Evolutionary conservation across 2,888 invertebrate genomes (phyloP).

Genomic region (Monochamus alternatus): DNA sequence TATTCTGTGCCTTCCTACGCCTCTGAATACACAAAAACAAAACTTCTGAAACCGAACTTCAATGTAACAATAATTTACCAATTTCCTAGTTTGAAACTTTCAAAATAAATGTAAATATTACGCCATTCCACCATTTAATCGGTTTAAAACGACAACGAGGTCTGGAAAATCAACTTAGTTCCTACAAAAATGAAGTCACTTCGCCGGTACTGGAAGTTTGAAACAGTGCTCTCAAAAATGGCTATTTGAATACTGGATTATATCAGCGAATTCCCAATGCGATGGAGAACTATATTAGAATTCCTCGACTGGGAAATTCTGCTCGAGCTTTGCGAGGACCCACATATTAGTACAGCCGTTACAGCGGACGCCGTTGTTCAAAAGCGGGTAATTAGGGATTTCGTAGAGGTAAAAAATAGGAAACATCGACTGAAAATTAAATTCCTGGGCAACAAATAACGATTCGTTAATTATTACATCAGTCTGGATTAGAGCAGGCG

Average conservation of each 20-base stretch:
- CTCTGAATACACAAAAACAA: too few relatives aligned
- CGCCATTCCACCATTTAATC: too few relatives aligned
- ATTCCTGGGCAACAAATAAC: background rate
- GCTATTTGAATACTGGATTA: background rate
- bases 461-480: background rate
- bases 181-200: too few relatives aligned
- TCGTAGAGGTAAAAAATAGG: background rate
- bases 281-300: background rate
- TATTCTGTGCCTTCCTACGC: too few relatives aligned
- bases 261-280: background rate
- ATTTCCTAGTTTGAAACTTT: too few relatives aligned
- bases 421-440: background rate
- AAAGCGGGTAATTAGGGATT: background rate
- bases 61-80: too few relatives aligned
- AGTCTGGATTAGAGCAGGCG: too few relatives aligned
- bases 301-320: background rate
- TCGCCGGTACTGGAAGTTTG: background rate
- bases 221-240: background rate
- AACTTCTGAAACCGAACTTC: too few relatives aligned
- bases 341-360: background rate
- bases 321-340: background rate
- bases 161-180: too few relatives aligned
- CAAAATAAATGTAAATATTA: too few relatives aligned
- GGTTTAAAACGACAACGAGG: too few relatives aligned
- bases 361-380: background rate